Evolutionary conservation across 2,888 invertebrate genomes (phyloP).

Genomic region (Philaethria dido): DNA sequence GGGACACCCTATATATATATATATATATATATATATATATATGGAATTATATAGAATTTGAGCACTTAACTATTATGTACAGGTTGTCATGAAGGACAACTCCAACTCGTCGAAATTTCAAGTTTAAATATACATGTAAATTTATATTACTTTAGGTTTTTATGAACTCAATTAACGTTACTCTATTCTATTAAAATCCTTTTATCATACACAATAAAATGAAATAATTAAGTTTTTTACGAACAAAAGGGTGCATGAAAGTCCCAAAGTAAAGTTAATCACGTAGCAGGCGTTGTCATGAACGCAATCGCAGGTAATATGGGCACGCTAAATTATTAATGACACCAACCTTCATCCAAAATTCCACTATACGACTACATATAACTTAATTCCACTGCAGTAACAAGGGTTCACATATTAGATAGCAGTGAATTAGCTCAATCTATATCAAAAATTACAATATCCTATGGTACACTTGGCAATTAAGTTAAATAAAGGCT

Average conservation of each 20-base stretch:
- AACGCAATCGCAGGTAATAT: conserved; percentile 11
- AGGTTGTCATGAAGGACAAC: not conserved
- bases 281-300: conserved; percentile 2
- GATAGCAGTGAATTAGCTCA: not conserved
- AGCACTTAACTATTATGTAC: no score
- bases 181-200: not conserved
- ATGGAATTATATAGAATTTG: no score
- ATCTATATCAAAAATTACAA: not conserved
- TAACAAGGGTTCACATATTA: not conserved
- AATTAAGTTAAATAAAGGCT: not conserved
- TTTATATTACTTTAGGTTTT: no score
- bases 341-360: not conserved
- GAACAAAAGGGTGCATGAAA: conserved; percentile 4
- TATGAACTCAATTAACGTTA: not conserved
- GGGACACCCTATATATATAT: no score
- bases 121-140: not conserved
- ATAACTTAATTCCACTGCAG: not conserved
- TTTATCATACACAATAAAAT: not conserved
- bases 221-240: not conserved
- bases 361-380: not conserved
- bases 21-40: no score
- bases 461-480: not conserved
- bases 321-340: conserved; percentile 1
- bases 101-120: not conserved
- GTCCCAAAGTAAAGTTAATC: not conserved